A percentile compares a stretch with the other conserved stretches of the same genome.
Conservation (phyloP, 2,113 vertebrate genomes). For the Burhinus bistriatus region DNA sequence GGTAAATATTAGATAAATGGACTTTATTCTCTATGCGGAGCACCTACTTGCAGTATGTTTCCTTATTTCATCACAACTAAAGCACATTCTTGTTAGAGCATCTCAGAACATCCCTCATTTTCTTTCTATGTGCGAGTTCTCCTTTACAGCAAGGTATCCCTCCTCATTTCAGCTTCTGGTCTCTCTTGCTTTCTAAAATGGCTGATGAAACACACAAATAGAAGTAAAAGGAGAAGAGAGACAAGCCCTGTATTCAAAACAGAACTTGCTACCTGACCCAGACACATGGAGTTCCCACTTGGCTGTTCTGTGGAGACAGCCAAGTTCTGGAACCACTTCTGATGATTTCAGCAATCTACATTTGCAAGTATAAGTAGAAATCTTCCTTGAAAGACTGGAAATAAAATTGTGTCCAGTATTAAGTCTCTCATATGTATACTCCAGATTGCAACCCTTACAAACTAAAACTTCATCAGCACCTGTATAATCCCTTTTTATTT, state of each 20-base stretch:
- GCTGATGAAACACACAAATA: neutral
- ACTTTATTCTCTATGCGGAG: neutral
- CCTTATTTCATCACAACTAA: neutral
- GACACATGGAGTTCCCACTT: neutral
- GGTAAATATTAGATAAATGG: neutral
- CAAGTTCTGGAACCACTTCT: constrained; percentile 4
- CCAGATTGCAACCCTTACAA: neutral
- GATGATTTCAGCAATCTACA: neutral
- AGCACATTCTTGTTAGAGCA: neutral
- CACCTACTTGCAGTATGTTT: neutral
- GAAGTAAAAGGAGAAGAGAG: neutral
- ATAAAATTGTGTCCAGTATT: neutral
- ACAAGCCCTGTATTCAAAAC: neutral
- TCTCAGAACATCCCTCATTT: neutral
- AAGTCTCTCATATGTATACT: neutral
- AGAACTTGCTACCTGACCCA: neutral
- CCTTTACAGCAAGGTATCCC: neutral
- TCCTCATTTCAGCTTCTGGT: neutral
- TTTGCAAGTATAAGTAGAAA: neutral
- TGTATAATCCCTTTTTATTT: neutral
- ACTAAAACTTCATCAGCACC: neutral
- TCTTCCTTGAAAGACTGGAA: constrained; percentile 27
- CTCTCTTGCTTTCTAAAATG: neutral
- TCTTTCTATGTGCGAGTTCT: neutral
- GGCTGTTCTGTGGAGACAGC: neutral